A percentile compares a stretch with the other conserved stretches of the same genome.
Evolutionary conservation across 2,113 vertebrate species (phyloP).

Genomic region (Heloderma charlesbogerti): DNA sequence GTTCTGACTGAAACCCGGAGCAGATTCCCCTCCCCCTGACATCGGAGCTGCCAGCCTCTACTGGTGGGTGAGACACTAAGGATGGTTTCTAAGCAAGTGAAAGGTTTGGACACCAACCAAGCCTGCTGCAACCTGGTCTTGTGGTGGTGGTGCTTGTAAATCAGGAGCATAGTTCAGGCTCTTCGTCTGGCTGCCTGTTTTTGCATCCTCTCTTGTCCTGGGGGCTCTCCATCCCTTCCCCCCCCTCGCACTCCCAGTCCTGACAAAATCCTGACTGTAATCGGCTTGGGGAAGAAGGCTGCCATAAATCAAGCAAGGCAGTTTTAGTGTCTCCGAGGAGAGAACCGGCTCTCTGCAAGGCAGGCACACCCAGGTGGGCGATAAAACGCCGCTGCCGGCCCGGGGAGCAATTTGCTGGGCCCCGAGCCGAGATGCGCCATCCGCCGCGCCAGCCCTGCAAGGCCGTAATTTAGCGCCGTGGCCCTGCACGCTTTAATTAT

Average conservation of each 20-base stretch:
- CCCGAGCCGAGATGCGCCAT: neutral
- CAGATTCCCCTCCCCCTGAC: too few relatives aligned
- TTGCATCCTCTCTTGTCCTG: neutral
- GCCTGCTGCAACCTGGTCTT: neutral
- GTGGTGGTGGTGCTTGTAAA: neutral
- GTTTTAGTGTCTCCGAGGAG: neutral
- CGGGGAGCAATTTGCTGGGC: conserved; percentile 5
- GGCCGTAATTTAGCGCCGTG: neutral
- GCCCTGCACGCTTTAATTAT: conserved; percentile 1
- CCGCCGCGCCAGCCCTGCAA: neutral
- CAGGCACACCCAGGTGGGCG: neutral
- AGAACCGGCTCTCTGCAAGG: neutral
- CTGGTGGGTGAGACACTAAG: neutral
- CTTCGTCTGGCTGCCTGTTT: neutral
- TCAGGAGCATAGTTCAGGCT: neutral
- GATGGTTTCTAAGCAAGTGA: neutral
- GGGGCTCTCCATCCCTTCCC: neutral
- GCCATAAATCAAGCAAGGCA: conserved; percentile 5
- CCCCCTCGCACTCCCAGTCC: neutral
- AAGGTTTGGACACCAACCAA: neutral
- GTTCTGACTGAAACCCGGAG: too few relatives aligned
- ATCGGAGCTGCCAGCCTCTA: too few relatives aligned
- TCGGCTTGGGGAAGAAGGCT: neutral
- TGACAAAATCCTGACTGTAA: neutral
- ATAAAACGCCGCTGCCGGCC: neutral